Evolutionary conservation across 2,888 invertebrate species (phyloP), one percentile per base, ranked within the genome.

Genomic region (Ochropleura leucogaster): DNA sequence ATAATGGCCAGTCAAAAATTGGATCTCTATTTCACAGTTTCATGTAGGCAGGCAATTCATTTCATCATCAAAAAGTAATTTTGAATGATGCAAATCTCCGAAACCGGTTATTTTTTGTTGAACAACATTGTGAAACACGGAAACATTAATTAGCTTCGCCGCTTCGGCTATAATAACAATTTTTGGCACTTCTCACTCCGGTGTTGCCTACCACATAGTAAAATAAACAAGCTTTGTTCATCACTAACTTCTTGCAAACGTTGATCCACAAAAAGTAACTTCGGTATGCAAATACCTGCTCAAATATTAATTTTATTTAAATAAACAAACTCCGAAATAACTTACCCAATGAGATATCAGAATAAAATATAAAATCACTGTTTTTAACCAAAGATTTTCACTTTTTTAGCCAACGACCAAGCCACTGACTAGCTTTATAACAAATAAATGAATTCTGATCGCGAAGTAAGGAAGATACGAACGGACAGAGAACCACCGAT

Each of bases 351-450:
- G 4, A 16, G 0, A n/a, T 40, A 59, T 0, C 10, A 59, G 16
- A 40, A 9, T 20, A 40, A 12, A 5, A 30, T 68, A 57, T 14
- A 51, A 79, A 79, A 62, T 80, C 60, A 80, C 73, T 18, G 18
- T 12, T 42, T 72, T 1, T 20, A 49, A 16, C 0, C n/a, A 0
- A 20, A 6, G 18, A 62, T 40, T 40, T 16, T 0, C 16, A 74
- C 30, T 66, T 71, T 30, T 79, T 49, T 16, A 60, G 16, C 16
- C 3, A 1, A 55, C 30, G 12, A 14, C 30, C 9, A 49, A 12
- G 10, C 40, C 6, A 47, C n/a, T 8, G 14, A 9, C 4, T 10
- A n/a, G 14, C 10, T 47, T 44, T 60, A 51, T 42, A 68, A 14
- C 77, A 51, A 77, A 18, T 59, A 51, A 77, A 18, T 59, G 30